These are phyloP conservation scores for Panulirus ornatus DNA, from an alignment of 1,140 invertebrate species.

Conservation along the genomic window DNA sequence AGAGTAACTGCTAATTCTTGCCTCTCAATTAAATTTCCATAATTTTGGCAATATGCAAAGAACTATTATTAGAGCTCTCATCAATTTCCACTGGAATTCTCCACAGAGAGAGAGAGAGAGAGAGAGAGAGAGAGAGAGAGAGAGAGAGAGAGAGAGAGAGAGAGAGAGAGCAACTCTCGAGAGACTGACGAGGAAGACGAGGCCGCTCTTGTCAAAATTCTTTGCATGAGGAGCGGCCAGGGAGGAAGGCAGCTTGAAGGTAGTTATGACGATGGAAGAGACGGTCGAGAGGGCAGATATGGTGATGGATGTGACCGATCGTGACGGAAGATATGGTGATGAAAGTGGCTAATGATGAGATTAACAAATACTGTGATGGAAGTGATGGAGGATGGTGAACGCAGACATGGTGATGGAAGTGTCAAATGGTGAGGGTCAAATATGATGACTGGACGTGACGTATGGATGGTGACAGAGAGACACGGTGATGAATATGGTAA, in stretches of 20 bases:
- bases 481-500: too few species aligned
- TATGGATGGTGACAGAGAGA: too few species aligned
- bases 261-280: neutral
- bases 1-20: neutral
- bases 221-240: too few species aligned
- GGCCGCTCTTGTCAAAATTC: neutral
- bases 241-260: neutral
- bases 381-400: too few species aligned
- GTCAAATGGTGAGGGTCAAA: too few species aligned
- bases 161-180: neutral
- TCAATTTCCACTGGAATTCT: neutral
- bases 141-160: slow-evolving; percentile 16
- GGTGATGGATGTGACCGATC: neutral
- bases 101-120: too few species aligned
- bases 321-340: too few species aligned
- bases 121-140: neutral
- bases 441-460: too few species aligned
- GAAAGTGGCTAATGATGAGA: too few species aligned
- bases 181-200: neutral
- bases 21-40: neutral
- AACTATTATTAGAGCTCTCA: neutral
- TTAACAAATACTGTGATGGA: too few species aligned
- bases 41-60: neutral
- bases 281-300: neutral
- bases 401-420: too few species aligned